Evolutionary conservation across 1,140 invertebrate genomes (phyloP).

Genomic region (Aphaenogaster ashmeadi): DNA sequence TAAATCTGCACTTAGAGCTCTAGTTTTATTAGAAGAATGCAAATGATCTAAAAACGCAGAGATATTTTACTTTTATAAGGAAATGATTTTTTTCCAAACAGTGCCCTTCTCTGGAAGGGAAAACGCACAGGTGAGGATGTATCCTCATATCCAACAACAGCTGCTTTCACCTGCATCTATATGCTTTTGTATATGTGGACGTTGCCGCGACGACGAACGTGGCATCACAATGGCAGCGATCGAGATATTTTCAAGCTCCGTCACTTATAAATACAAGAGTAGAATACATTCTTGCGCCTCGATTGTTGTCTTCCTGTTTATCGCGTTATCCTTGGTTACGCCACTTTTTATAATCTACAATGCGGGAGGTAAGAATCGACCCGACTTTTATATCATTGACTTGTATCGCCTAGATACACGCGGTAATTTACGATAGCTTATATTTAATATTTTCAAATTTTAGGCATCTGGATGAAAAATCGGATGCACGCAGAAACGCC

Average conservation of each 20-base stretch:
- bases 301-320: slow-evolving; percentile 78
- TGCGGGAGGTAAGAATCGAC: slow-evolving; percentile 79
- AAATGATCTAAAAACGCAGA: not conserved
- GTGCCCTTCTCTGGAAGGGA: not conserved
- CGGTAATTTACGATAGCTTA: not conserved
- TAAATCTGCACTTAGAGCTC: not conserved
- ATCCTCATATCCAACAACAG: not conserved
- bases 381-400: not conserved
- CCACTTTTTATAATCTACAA: slow-evolving; percentile 82
- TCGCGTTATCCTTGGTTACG: slow-evolving; percentile 73
- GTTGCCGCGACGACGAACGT: slow-evolving; percentile 59
- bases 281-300: slow-evolving; percentile 79
- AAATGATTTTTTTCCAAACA: not conserved
- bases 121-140: not conserved
- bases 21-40: not conserved
- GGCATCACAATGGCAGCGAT: slow-evolving; percentile 75
- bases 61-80: not conserved
- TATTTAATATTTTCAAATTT: slow-evolving; percentile 39
- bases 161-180: not conserved
- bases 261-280: slow-evolving; percentile 83
- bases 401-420: not conserved
- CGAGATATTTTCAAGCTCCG: slow-evolving; percentile 83
- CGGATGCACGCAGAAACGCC: slow-evolving; percentile 82
- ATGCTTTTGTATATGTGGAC: not conserved
- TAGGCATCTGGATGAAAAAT: slow-evolving; percentile 84